A percentile compares a stretch with the other conserved stretches of the same genome.
phyloP scores from a whole-genome alignment of 2,797 vertebrate species.

The Cuniculus paca region DNA sequence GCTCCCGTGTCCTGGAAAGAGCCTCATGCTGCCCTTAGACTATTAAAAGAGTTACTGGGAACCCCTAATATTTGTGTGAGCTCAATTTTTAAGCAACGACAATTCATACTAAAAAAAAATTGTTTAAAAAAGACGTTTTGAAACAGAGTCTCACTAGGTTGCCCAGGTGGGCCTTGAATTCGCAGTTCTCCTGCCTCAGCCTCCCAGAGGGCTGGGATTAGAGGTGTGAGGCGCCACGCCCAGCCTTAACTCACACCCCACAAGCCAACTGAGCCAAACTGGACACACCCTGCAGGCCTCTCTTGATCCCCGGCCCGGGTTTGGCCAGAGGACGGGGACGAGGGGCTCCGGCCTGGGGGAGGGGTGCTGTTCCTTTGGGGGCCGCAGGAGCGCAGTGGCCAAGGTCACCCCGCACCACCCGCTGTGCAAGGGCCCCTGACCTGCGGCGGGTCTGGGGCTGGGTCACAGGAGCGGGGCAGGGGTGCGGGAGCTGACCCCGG shows the following conservation, averaged over 20 bases:
- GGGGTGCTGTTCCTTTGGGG: neutral
- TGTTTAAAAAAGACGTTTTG: neutral
- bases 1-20: neutral
- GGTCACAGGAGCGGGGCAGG: no score
- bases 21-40: neutral
- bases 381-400: no score
- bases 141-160: neutral
- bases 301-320: neutral
- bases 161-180: neutral
- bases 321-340: neutral
- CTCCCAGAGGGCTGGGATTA: neutral
- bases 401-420: neutral
- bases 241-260: neutral
- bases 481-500: no score
- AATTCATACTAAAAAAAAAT: neutral
- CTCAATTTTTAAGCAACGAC: neutral
- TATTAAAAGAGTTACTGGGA: neutral
- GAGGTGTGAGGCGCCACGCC: neutral
- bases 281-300: neutral
- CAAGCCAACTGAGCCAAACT: neutral
- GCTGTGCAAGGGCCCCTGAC: no score
- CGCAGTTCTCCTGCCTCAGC: neutral
- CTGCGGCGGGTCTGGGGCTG: no score
- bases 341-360: neutral
- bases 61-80: neutral